Evolutionary conservation across 2,797 vertebrate genomes (phyloP), one percentile per base, ranked within the genome.

Genomic region (Megalops cyprinoides): DNA sequence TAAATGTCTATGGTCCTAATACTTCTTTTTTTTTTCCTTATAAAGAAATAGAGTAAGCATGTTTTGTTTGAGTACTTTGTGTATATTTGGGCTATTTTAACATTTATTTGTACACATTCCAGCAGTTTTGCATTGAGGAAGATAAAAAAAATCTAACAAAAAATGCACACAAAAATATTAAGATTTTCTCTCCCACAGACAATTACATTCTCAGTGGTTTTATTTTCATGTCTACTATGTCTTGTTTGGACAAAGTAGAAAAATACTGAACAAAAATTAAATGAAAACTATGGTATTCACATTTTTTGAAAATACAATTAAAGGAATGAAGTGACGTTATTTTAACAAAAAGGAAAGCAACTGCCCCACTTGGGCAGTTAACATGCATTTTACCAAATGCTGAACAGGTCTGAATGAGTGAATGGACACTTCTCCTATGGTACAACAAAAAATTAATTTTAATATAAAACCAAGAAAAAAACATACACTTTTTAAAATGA

Each of bases 181-280:
- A 88, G 90, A 85, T 89, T 90, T 92, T 89, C 88, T 89, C 88
- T 87, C 85, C 86, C 86, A 84, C 90, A 88, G 15, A 82, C 84
- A 85, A 91, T 88, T 88, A 91, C 85, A 88, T 91, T 88, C 89
- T 89, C 85, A 71, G 82, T 82, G 81, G 89, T 89, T 90, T 82
- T 79, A 84, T 77, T 60, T 48, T 71, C 23, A 42, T 5, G 46
- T 10, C 15, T 74, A 46, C 73, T 10, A 46, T 74, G 42, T 44
- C n/a, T 67, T 28, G 8, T 49, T 48, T 62, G 60, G 44, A 79
- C 65, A 18, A 20, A 71, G 49, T 28, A 53, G 39, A 37, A 28
- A 49, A 79, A 69, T 79, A 79, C 58, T 71, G 60, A 79, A 79
- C 46, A 49, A 79, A 74, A 74, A n/a, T 67, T 44, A 67, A 46